Conservation (phyloP, 2,797 vertebrate genomes). For the Carapus acus region DNA sequence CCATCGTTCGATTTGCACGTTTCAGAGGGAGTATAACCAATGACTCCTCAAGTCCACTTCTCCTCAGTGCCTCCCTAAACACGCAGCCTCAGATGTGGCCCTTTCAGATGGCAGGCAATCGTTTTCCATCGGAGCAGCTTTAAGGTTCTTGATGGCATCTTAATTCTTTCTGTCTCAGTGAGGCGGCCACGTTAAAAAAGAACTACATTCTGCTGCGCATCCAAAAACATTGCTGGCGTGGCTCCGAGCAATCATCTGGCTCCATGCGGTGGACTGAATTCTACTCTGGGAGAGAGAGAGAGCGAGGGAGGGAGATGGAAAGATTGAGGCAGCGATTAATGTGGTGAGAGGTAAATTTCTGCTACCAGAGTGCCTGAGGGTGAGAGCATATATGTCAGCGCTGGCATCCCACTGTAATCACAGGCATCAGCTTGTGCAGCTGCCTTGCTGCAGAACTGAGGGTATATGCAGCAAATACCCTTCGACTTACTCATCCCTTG, state of each 20-base stretch:
- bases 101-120: conserved; percentile 28
- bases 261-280: conserved; percentile 23
- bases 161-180: conserved; percentile 30
- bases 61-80: conserved; percentile 4
- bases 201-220: conserved; percentile 33
- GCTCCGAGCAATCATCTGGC: conserved; percentile 37
- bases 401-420: conserved; percentile 26
- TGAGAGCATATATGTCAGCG: conserved; percentile 28
- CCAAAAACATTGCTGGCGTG: conserved; percentile 30
- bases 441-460: background rate
- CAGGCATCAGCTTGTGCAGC: conserved; percentile 2
- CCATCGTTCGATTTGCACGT: conserved; percentile 49
- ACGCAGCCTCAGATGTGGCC: conserved; percentile 26
- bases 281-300: background rate
- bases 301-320: conserved; percentile 2
- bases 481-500: background rate
- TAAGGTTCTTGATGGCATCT: conserved; percentile 34
- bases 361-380: conserved; percentile 24
- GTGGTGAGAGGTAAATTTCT: conserved; percentile 35
- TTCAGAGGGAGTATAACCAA: conserved; percentile 30
- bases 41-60: conserved; percentile 12
- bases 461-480: background rate
- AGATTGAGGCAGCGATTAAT: conserved; percentile 56
- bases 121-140: conserved; percentile 40
- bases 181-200: conserved; percentile 24